These are phyloP conservation scores for Podarcis muralis DNA, from an alignment of 2,113 vertebrate genomes.

Conservation along the genomic window DNA sequence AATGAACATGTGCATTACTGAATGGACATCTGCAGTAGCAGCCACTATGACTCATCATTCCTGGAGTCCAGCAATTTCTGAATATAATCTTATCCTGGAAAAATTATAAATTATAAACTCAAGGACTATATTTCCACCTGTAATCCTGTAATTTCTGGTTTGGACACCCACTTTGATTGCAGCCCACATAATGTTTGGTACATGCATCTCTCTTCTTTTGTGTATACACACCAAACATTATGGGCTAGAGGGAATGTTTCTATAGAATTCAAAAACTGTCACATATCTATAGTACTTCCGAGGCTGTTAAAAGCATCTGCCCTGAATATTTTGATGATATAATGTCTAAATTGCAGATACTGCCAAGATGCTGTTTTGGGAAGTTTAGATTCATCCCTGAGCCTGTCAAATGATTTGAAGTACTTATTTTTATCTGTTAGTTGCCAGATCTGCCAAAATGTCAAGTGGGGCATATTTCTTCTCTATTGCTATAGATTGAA, in stretches of 20 bases:
- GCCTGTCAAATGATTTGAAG: neutral
- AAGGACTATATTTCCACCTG: neutral
- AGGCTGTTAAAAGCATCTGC: neutral
- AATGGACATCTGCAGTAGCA: neutral
- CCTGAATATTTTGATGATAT: neutral
- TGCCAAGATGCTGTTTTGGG: neutral
- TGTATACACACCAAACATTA: neutral
- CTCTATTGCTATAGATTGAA: neutral
- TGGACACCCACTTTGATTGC: neutral
- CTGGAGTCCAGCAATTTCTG: neutral
- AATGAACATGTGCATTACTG: neutral
- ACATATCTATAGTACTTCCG: neutral
- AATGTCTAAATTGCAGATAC: neutral
- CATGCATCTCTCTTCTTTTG: neutral
- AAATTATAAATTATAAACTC: neutral
- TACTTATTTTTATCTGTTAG: neutral
- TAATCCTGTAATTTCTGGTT: neutral
- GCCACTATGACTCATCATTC: neutral
- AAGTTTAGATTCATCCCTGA: neutral
- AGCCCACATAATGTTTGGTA: neutral
- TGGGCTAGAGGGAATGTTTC: neutral
- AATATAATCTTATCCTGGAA: neutral
- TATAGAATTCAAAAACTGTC: neutral
- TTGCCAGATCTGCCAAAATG: neutral
- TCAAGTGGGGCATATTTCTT: neutral